Percentiles rank a stretch among this genome's conserved stretches.
Evolutionary conservation across 2,888 invertebrate genomes (phyloP).

Genomic region (Sphaerophoria rueppellii): DNA sequence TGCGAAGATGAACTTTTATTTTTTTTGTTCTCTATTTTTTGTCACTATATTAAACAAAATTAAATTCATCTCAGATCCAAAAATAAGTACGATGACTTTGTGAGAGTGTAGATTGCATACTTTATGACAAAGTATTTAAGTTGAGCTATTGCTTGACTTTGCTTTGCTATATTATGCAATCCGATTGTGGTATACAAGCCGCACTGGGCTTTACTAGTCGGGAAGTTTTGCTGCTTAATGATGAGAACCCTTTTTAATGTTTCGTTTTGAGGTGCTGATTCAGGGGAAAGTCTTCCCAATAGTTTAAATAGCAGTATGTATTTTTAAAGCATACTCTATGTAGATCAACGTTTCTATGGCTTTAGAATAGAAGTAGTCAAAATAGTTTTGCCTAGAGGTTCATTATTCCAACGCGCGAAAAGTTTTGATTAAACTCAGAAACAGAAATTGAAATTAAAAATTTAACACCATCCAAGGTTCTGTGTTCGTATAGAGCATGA

Average conservation of each 20-base stretch:
- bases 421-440: conserved; percentile 67
- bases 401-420: conserved; percentile 47
- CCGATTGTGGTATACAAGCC: too few relatives aligned
- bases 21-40: conserved; percentile 15
- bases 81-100: not conserved
- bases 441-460: conserved; percentile 68
- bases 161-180: not conserved
- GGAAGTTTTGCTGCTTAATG: not conserved
- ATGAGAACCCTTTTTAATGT: conserved; percentile 27
- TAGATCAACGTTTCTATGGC: not conserved
- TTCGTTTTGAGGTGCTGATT: conserved; percentile 25
- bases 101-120: conserved; percentile 5
- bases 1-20: conserved; percentile 28
- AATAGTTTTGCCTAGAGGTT: conserved; percentile 47
- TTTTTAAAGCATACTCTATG: not conserved
- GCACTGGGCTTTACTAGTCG: not conserved
- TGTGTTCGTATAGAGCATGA: not conserved
- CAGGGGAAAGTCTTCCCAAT: conserved; percentile 43
- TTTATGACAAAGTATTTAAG: not conserved
- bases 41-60: conserved; percentile 33
- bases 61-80: conserved; percentile 12
- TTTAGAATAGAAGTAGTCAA: not conserved
- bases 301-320: conserved; percentile 24
- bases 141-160: not conserved
- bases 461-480: conserved; percentile 49